Conservation (phyloP, 2,888 invertebrate species). For the Sisyra nigra region DNA sequence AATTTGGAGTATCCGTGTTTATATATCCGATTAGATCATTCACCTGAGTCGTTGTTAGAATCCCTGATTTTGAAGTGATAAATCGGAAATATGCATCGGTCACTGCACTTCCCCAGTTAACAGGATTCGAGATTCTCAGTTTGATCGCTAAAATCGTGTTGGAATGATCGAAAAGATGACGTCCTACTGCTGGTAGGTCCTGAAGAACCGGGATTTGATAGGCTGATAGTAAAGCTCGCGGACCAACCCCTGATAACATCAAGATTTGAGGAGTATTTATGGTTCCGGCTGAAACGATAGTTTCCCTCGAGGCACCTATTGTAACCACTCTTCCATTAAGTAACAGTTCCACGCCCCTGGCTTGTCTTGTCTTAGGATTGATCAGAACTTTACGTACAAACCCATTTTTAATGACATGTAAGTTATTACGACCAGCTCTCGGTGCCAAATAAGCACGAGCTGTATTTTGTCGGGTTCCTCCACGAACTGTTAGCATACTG, state of each 20-base stretch:
- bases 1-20: neutral
- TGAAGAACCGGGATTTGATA: neutral
- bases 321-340: constrained; percentile 26
- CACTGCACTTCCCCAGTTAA: neutral
- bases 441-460: constrained; percentile 38
- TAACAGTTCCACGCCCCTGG: constrained; percentile 33
- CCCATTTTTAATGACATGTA: constrained; percentile 35
- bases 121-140: too few relatives aligned
- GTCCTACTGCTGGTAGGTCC: neutral
- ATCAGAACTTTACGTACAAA: constrained; percentile 23
- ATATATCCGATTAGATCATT: neutral
- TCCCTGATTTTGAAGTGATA: neutral
- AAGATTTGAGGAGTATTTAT: constrained; percentile 16
- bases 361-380: constrained; percentile 23
- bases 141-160: neutral
- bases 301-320: constrained; percentile 35
- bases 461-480: constrained; percentile 37
- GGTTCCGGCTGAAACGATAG: too few relatives aligned
- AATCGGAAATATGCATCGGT: neutral
- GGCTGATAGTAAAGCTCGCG: neutral
- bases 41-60: neutral
- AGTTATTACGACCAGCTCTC: constrained; percentile 31
- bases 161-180: neutral
- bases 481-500: constrained; percentile 25
- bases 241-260: constrained; percentile 35